Evolutionary conservation across 2,888 invertebrate species (phyloP).

Genomic region (Microctonus brassicae): DNA sequence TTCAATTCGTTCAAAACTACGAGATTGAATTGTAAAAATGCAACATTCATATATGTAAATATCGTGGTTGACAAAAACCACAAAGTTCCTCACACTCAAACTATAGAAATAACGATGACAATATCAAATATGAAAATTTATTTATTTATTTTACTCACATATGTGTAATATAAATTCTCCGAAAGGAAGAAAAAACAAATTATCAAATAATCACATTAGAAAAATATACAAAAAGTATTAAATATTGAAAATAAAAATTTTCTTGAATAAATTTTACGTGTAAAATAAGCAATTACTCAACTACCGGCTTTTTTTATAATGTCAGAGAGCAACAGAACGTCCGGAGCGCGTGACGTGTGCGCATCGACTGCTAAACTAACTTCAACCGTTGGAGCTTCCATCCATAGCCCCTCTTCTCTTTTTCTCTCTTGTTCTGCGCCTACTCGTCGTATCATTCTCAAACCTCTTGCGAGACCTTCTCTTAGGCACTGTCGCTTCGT

Average conservation of each 20-base stretch:
- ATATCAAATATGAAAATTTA: background rate
- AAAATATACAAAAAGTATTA: background rate
- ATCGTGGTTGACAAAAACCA: slow-evolving; percentile 4
- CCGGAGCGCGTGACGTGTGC: slow-evolving; percentile 67
- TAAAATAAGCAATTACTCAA: background rate
- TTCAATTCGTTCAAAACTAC: background rate
- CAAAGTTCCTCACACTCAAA: slow-evolving; percentile 1
- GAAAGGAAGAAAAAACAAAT: background rate
- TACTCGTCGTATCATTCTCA: too few species aligned
- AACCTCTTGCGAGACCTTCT: too few species aligned
- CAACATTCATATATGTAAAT: background rate
- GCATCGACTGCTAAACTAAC: slow-evolving; percentile 69
- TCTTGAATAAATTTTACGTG: background rate
- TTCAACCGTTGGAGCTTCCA: slow-evolving; percentile 56
- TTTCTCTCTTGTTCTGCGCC: too few species aligned
- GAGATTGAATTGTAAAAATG: slow-evolving; percentile 12
- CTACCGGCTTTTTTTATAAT: background rate
- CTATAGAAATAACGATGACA: background rate
- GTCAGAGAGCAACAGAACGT: slow-evolving; percentile 45
- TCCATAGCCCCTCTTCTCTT: slow-evolving; percentile 5
- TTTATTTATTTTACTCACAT: background rate
- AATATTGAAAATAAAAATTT: background rate
- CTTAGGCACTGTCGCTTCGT: slow-evolving; percentile 26
- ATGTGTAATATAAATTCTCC: background rate
- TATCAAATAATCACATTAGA: background rate